Percentiles rank a stretch among this genome's conserved stretches.
These are phyloP conservation scores for Poeciliopsis occidentalis DNA, from an alignment of 2,113 vertebrate species.

Conservation along the genomic window DNA sequence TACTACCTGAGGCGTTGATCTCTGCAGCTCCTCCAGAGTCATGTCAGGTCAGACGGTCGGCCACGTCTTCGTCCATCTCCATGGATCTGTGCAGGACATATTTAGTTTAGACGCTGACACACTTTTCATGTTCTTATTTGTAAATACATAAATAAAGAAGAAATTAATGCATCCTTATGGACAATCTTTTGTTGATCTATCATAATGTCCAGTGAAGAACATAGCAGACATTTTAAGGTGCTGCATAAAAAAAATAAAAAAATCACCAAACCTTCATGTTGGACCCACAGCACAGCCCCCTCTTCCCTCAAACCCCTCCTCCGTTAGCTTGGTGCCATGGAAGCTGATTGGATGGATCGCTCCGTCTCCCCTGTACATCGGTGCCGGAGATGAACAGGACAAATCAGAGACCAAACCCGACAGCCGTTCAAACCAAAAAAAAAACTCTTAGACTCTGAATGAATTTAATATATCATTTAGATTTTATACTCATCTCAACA, in stretches of 20 bases:
- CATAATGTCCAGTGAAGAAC: too few species aligned
- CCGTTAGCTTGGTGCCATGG: slow-evolving; percentile 78
- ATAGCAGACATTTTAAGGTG: too few species aligned
- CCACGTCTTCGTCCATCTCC: not conserved
- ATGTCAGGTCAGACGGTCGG: not conserved
- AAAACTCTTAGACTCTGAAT: not conserved
- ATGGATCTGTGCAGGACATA: not conserved
- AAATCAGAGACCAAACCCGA: slow-evolving; percentile 22
- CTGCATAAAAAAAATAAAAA: not conserved
- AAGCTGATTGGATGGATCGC: slow-evolving; percentile 75
- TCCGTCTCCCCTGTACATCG: slow-evolving; percentile 58
- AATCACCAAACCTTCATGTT: slow-evolving; percentile 15
- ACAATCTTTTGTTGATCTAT: too few species aligned
- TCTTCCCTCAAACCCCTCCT: slow-evolving; percentile 52
- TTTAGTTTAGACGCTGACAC: not conserved
- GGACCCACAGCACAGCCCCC: slow-evolving; percentile 60
- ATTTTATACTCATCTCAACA: too few species aligned
- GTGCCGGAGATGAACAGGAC: slow-evolving; percentile 43
- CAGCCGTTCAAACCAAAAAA: not conserved
- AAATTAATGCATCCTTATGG: too few species aligned
- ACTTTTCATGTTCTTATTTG: too few species aligned
- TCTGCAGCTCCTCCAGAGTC: not conserved
- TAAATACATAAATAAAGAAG: too few species aligned
- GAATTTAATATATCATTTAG: not conserved
- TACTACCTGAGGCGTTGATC: not conserved